These are phyloP conservation scores for Myotis daubentonii DNA, from an alignment of 2,797 vertebrate genomes.

Conservation along the genomic window DNA sequence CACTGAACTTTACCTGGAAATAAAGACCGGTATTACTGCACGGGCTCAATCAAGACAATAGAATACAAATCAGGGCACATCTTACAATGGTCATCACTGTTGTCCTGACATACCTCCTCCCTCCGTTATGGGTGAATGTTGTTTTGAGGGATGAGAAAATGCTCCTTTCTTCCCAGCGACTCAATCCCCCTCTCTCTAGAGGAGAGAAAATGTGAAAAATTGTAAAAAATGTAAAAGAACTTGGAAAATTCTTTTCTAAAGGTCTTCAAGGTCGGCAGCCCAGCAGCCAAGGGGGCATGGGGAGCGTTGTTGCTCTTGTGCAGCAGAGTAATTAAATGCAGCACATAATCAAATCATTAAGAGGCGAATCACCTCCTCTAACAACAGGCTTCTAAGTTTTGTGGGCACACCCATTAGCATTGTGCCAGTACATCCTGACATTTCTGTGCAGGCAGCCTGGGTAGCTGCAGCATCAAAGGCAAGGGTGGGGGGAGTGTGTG, in stretches of 20 bases:
- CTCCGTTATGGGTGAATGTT: background rate
- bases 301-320: slow-evolving; percentile 50
- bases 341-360: slow-evolving; percentile 79
- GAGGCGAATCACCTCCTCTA: slow-evolving; percentile 76
- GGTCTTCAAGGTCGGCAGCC: slow-evolving; percentile 45
- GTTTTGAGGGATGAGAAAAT: background rate
- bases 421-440: slow-evolving; percentile 65
- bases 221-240: background rate
- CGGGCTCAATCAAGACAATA: background rate
- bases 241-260: slow-evolving; percentile 27
- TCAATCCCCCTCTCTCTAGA: background rate
- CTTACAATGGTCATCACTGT: background rate
- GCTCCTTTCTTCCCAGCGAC: background rate
- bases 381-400: slow-evolving; percentile 66
- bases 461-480: background rate
- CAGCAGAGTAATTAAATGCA: slow-evolving; percentile 17
- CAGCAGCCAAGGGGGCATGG: background rate
- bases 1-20: background rate
- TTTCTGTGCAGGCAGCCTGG: slow-evolving; percentile 10
- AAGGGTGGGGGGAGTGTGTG: background rate
- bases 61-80: background rate
- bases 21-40: background rate
- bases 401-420: slow-evolving; percentile 75
- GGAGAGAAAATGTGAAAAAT: background rate
- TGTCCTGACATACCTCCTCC: background rate